Base-by-base conservation (phyloP, 37 sponge, comb jelly and placozoan genomes). In the Petrosia ficiformis region DNA sequence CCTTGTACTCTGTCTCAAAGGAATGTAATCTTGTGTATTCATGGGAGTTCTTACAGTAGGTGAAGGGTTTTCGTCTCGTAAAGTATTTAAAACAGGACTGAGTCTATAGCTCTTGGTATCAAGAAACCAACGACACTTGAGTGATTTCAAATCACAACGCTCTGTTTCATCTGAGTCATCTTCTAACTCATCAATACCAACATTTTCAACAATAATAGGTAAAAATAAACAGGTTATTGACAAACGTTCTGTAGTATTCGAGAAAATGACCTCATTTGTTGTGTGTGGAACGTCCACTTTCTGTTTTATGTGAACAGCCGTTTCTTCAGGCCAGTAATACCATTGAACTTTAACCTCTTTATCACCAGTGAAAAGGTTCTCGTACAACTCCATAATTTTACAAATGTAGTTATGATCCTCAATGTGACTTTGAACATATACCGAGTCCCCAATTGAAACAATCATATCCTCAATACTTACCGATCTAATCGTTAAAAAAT, bases 291-390 rank as follows among this genome's bases (percentile, higher is more conserved):
- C 54, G 14, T 48, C 14, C 14, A 19, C 54, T 48, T 48, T 8
- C 14, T 48, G 54, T 48, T 48, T 48, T 48, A 48, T 19, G 54
- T 48, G 14, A 8, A 48, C 54, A 14, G 54, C 14, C 14, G n/a
- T 6, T 61, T 61, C 63, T 6, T 61, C 26, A 26, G 11, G 25
- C 28, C 63, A 6, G 22, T 26, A n/a, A 61, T 26, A 61, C 63
- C 63, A 61, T 11, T 5, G 22, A 22, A 61, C 63, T n/a, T 8
- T 61, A 24, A 61, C n/a, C 5, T 61, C 63, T 26, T n/a, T 11
- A 61, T 61, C 63, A 29, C 63, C 26, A 61, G 63, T 61, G 28
- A n/a, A 61, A n/a, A 61, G 28, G 28, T 61, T 61, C 63, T 61
- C 63, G n/a, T 26, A 61, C 5, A 61, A n/a, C 5, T 22, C 26